Evolutionary conservation across 2,113 vertebrate species (phyloP).

Genomic region (Ammodytes dubius): DNA sequence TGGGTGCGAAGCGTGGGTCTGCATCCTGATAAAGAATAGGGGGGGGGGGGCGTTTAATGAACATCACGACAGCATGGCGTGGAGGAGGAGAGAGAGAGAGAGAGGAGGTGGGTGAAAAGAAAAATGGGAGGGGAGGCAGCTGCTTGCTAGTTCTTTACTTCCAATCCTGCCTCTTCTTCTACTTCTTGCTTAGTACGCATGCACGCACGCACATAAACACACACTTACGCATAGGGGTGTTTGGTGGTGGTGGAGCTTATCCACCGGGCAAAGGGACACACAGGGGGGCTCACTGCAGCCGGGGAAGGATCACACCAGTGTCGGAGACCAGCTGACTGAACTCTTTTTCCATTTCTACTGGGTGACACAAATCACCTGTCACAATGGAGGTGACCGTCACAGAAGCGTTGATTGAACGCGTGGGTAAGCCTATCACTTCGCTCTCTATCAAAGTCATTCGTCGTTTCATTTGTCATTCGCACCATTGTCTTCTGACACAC

Average conservation of each 20-base stretch:
- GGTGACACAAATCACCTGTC: conserved; percentile 38
- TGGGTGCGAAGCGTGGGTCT: conserved; percentile 80
- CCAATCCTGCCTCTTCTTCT: too few relatives aligned
- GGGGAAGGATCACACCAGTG: conserved; percentile 30
- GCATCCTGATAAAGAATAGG: conserved; percentile 87
- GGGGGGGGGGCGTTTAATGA: conserved; percentile 69
- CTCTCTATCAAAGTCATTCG: neutral
- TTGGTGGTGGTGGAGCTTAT: conserved; percentile 55
- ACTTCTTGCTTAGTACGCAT: neutral
- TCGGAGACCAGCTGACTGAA: conserved; percentile 31
- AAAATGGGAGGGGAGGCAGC: conserved; percentile 83
- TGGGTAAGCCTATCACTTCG: conserved; percentile 67
- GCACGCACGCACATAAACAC: conserved; percentile 9
- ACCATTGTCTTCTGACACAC: conserved; percentile 7
- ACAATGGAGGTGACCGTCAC: conserved; percentile 76
- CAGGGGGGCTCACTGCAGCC: conserved; percentile 39
- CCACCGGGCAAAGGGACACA: conserved; percentile 83
- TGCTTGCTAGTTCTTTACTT: conserved; percentile 20
- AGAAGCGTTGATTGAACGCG: conserved; percentile 65
- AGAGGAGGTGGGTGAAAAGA: conserved; percentile 46
- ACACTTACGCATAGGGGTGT: conserved; percentile 32
- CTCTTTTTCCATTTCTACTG: conserved; percentile 23
- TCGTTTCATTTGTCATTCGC: neutral
- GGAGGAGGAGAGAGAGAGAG: conserved; percentile 49
- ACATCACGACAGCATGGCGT: conserved; percentile 79